Base-by-base conservation (phyloP, 2,797 vertebrate genomes). In the Thunnus albacares region DNA sequence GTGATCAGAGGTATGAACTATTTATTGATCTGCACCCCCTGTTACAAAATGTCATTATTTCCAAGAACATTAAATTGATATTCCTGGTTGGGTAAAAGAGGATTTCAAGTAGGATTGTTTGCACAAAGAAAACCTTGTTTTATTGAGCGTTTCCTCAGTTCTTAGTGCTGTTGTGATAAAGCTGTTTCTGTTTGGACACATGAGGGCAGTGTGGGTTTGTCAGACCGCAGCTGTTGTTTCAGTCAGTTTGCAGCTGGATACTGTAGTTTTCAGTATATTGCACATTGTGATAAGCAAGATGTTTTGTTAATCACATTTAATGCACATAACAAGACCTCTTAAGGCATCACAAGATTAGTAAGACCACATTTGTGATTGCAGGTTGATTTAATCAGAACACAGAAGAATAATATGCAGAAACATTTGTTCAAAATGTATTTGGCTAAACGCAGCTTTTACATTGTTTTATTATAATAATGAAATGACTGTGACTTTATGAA, bases 111-210 rank as follows among this genome's bases (percentile, higher is more conserved):
- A 6, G 1, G 22, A 45, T 18, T 60, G 2, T 30, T 62, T 15
- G 13, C 20, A 41, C n/a, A 60, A 45, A 59, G 28, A 66, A 30
- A 45, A 60, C 5, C 20, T 43, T 41, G 20, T 53, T 24, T 59
- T 1, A 52, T 33, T 2, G 49, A 30, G 8, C 13, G 5, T 18
- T 18, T 2, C n/a, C 8, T 77, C 41, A 26, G 17, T 12, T 15
- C 63, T 6, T 1, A 47, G 22, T 49, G 17, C 22, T 24, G 17
- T 45, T 79, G 49, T 7, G 11, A 14, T 28, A 9, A 8, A 2
- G 5, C 6, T 26, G 53, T 33, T 30, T 15, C 15, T 53, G 12
- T 64, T 30, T 77, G 74, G 30, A 81, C 78, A 78, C 78, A 72
- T 26, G 58, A 67, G 47, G 68, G 71, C 75, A 66, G 75, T 43